Evolutionary conservation across 2,797 vertebrate genomes (phyloP), one percentile per base, ranked within the genome.

Genomic region (Paratrypauchen microcephalus): DNA sequence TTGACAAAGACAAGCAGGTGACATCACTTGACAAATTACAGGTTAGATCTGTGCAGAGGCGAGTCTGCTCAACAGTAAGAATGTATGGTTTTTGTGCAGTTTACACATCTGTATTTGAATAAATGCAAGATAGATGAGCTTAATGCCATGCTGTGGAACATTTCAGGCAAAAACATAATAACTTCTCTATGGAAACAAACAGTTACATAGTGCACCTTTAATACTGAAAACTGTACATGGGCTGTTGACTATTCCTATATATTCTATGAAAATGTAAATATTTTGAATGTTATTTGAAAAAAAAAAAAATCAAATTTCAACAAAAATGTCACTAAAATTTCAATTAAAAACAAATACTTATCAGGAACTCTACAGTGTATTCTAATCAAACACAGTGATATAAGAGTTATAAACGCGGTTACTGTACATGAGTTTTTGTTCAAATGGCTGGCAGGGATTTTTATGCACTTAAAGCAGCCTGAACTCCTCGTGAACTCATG

Each of bases 401-500:
- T 59, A 74, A 71, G 41, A 9, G 57, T 86, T 79, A 78, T 55
- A 16, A 79, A 72, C 59, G 62, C 48, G 55, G 76, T 72, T 78
- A 41, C 71, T 60, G n/a, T n/a, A n/a, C n/a, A n/a, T 76, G 58
- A 58, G 58, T 65, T 68, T 71, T 54, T 76, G 69, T 78, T 47
- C 74, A 72, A 71, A 73, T 76, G 66, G 70, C 70, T 78, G 77
- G 71, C 75, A 79, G 74, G 71, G 57, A 47, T 48, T 64, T 63
- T 45, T 2, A 73, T 75, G 72, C 71, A 16, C 76, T 74, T 52
- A 9, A 71, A 39, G 8, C 77, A 81, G 74, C 19, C 61, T 91
- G 86, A 90, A 89, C 89, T 88, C 79, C 73, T 19, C 30, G 2
- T 90, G 88, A 91, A 90, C 88, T 76, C 63, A 65, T 36, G 78